A percentile compares a stretch with the other conserved stretches of the same genome.
These are phyloP conservation scores for Tinamus guttatus DNA, from an alignment of 2,113 vertebrate species.

Conservation along the genomic window DNA sequence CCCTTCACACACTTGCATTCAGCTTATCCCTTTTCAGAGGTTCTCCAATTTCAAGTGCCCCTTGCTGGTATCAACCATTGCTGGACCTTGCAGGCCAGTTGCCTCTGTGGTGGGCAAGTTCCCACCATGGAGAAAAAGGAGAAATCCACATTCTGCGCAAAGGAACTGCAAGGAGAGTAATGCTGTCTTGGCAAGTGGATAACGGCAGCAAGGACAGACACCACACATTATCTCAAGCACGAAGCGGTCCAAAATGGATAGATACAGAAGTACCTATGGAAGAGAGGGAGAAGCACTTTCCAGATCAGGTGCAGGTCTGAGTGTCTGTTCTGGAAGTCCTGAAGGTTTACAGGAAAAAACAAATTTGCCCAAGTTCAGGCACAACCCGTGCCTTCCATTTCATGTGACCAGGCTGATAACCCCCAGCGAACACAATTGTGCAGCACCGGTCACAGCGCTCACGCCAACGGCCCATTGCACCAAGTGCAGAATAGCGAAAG, in stretches of 20 bases:
- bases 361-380: background rate
- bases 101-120: background rate
- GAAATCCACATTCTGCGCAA: background rate
- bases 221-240: fast-evolving
- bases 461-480: background rate
- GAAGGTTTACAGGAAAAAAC: background rate
- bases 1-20: background rate
- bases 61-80: background rate
- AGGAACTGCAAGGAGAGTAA: background rate
- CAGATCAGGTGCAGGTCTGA: background rate
- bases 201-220: background rate
- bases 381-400: background rate
- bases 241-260: background rate
- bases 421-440: background rate
- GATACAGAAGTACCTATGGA: background rate
- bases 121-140: fast-evolving
- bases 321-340: background rate
- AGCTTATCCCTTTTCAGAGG: too few species aligned
- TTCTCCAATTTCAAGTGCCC: background rate
- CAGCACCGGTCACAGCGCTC: background rate
- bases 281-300: background rate
- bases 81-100: fast-evolving
- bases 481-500: conserved; percentile 7
- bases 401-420: fast-evolving
- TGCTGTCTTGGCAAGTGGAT: background rate